These are phyloP conservation scores for Macrostomum lignano DNA, from an alignment of 1,140 invertebrate species.

Conservation along the genomic window DNA sequence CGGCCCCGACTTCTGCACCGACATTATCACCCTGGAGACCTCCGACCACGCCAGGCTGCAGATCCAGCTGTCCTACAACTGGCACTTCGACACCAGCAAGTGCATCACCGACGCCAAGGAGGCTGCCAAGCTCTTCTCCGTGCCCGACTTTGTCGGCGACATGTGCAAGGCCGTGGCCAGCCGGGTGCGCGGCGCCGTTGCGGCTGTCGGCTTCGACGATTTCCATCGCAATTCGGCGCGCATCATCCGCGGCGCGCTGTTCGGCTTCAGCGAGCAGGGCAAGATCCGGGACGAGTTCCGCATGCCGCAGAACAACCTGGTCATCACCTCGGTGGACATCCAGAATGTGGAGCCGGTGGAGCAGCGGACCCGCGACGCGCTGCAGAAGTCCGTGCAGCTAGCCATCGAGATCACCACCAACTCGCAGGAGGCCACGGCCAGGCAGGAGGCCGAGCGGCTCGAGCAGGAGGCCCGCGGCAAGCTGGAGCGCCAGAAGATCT, in stretches of 20 bases:
- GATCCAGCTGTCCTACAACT: slow-evolving; percentile 32
- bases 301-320: slow-evolving; percentile 30
- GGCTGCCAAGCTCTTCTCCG: slow-evolving; percentile 29
- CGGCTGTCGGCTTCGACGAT: slow-evolving; percentile 30
- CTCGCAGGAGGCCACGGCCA: slow-evolving; percentile 31
- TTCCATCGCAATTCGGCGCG: slow-evolving; percentile 33
- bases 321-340: slow-evolving; percentile 32
- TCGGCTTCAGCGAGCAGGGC: slow-evolving; percentile 29
- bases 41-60: slow-evolving; percentile 31
- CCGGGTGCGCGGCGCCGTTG: slow-evolving; percentile 30
- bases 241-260: slow-evolving; percentile 30
- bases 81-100: slow-evolving; percentile 13
- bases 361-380: slow-evolving; percentile 30
- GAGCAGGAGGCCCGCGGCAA: slow-evolving; percentile 32
- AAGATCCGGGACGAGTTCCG: slow-evolving; percentile 24
- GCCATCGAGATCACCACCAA: slow-evolving; percentile 32
- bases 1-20: slow-evolving; percentile 32
- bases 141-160: slow-evolving; percentile 33
- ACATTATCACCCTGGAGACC: slow-evolving; percentile 31
- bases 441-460: slow-evolving; percentile 31
- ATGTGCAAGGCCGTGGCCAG: slow-evolving; percentile 32
- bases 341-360: slow-evolving; percentile 33
- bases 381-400: slow-evolving; percentile 32
- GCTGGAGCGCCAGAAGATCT: slow-evolving; percentile 30
- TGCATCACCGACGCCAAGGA: slow-evolving; percentile 11